Conservation (phyloP, 2,888 invertebrate species). For the Gymnoscelis rufifasciata region DNA sequence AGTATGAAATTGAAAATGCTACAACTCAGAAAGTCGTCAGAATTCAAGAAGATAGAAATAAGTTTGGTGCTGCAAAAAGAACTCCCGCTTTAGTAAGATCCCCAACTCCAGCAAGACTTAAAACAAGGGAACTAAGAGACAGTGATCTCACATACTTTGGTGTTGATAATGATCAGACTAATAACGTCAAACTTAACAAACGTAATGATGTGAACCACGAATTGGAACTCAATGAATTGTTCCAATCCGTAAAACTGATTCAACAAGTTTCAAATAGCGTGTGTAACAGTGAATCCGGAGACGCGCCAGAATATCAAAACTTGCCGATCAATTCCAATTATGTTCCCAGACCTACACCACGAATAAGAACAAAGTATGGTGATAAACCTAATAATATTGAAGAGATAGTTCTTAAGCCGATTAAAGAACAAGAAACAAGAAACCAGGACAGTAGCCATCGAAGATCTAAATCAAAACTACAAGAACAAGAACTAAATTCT, state of each 20-base stretch:
- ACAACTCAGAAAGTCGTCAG: conserved; percentile 26
- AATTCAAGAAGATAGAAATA: conserved; percentile 25
- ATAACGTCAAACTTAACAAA: conserved; percentile 28
- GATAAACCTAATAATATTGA: conserved; percentile 40
- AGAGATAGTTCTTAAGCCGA: conserved; percentile 49
- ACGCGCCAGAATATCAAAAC: conserved; percentile 64
- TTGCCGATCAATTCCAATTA: conserved; percentile 49
- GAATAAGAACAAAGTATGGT: conserved; percentile 52
- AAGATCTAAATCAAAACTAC: conserved; percentile 45
- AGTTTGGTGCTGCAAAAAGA: conserved; percentile 30
- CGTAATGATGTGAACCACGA: conserved; percentile 32
- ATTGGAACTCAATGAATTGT: conserved; percentile 47
- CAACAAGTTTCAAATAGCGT: conserved; percentile 63
- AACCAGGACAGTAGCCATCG: conserved; percentile 31
- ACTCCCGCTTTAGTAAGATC: conserved; percentile 43
- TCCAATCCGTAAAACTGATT: conserved; percentile 65
- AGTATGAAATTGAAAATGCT: conserved; percentile 18
- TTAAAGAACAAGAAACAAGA: conserved; percentile 48
- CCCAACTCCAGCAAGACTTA: conserved; percentile 44
- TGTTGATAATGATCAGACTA: conserved; percentile 35
- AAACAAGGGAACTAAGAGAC: conserved; percentile 74
- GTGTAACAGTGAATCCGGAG: conserved; percentile 68
- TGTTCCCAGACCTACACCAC: conserved; percentile 57
- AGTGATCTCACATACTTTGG: conserved; percentile 82
- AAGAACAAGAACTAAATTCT: conserved; percentile 33